phyloP scores from a whole-genome alignment of 2,113 vertebrate genomes.

The Heterotilapia buettikoferi region DNA sequence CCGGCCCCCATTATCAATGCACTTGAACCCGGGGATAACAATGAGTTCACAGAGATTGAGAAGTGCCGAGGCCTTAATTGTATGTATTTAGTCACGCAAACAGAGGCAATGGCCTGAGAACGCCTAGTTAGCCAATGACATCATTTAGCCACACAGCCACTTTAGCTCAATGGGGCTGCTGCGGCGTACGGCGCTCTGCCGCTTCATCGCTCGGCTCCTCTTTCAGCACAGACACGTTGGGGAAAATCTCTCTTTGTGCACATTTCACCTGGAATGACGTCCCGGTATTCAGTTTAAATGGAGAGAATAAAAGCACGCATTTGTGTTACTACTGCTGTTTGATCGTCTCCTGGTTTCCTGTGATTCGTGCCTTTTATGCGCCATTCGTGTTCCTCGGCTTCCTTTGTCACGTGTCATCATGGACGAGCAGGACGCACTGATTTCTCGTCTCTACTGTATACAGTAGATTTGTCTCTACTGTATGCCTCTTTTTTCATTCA shows the following conservation, averaged over 20 bases:
- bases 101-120: conserved; percentile 99
- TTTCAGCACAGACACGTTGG: background rate
- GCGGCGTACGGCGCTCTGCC: conserved; percentile 56
- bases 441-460: background rate
- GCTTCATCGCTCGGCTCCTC: conserved; percentile 26
- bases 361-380: background rate
- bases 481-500: background rate
- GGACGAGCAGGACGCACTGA: background rate
- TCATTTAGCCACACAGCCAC: conserved; percentile 84
- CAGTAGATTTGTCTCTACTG: background rate
- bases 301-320: background rate
- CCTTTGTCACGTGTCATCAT: background rate
- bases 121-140: conserved; percentile 96
- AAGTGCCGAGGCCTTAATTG: conserved; percentile 97
- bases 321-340: background rate
- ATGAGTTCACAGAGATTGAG: conserved; percentile 97
- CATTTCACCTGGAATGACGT: background rate
- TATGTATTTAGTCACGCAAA: conserved; percentile 99
- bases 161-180: conserved; percentile 87
- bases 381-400: background rate
- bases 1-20: conserved; percentile 95
- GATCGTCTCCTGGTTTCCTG: rapidly evolving
- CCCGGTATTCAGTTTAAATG: background rate
- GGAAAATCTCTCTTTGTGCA: background rate
- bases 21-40: conserved; percentile 99